Evolutionary conservation across 2,797 vertebrate species (phyloP).

Genomic region (Etheostoma nigrum): DNA sequence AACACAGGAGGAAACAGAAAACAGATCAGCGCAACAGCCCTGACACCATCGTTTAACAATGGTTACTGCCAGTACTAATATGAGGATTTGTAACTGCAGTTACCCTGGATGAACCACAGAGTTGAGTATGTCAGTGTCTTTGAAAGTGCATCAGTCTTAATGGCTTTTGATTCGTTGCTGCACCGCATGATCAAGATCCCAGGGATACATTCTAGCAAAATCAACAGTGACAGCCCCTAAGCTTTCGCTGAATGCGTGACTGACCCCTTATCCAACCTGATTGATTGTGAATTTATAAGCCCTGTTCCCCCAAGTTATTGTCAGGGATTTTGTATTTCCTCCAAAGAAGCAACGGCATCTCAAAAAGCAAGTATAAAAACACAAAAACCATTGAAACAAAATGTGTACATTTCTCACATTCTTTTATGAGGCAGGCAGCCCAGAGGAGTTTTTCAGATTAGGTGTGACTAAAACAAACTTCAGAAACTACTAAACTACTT

Average conservation of each 20-base stretch:
- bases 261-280: slow-evolving; percentile 67
- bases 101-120: slow-evolving; percentile 34
- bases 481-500: background rate
- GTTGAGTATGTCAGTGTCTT: slow-evolving; percentile 52
- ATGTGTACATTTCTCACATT: background rate
- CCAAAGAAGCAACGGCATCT: slow-evolving; percentile 2
- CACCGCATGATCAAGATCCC: slow-evolving; percentile 64
- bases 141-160: slow-evolving; percentile 65
- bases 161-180: slow-evolving; percentile 65
- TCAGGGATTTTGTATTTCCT: slow-evolving; percentile 26
- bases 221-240: slow-evolving; percentile 63
- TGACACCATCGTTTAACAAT: background rate
- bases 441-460: background rate
- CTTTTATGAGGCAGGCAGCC: background rate
- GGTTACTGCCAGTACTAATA: background rate
- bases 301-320: slow-evolving; percentile 33
- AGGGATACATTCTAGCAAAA: slow-evolving; percentile 53
- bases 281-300: slow-evolving; percentile 54
- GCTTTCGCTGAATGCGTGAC: slow-evolving; percentile 52
- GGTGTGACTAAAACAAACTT: background rate
- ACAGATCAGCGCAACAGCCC: no score
- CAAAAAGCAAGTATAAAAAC: slow-evolving; percentile 8
- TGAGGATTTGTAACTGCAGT: background rate
- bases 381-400: slow-evolving; percentile 4
- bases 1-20: no score